Percentiles rank a stretch among this genome's conserved stretches.
Conservation (phyloP, 1,140 invertebrate species). For the Eueides isabella region DNA sequence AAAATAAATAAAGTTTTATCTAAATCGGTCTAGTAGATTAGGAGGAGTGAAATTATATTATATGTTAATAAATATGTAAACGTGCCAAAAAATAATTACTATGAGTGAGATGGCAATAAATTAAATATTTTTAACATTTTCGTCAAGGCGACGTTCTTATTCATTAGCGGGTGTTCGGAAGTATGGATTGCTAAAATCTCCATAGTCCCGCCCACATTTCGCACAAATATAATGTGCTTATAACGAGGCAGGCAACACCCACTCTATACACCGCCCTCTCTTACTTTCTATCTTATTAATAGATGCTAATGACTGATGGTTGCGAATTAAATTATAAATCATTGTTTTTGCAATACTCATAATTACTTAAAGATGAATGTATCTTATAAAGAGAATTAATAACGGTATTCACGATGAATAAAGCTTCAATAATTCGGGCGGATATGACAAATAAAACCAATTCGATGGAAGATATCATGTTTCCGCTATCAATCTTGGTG, state of each 20-base stretch:
- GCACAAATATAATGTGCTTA: conserved; percentile 72
- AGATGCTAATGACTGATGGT: conserved; percentile 65
- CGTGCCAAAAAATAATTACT: no score
- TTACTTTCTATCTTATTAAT: conserved; percentile 69
- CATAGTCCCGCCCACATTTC: conserved; percentile 64
- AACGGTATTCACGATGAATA: conserved; percentile 2
- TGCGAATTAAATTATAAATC: conserved; percentile 28
- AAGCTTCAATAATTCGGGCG: conserved; percentile 55
- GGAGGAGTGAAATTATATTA: no score
- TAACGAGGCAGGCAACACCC: conserved; percentile 72
- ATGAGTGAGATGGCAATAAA: no score
- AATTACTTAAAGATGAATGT: conserved; percentile 4
- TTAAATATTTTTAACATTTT: not conserved
- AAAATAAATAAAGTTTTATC: no score
- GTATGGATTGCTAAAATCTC: conserved; percentile 55
- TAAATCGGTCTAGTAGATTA: no score
- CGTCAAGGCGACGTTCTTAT: not conserved
- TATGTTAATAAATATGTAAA: not conserved
- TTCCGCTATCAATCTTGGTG: conserved; percentile 72
- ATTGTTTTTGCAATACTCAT: not conserved
- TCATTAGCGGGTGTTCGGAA: conserved; percentile 36
- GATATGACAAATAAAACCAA: conserved; percentile 69
- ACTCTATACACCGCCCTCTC: conserved; percentile 56
- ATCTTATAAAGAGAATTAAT: not conserved
- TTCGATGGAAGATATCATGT: conserved; percentile 54